Evolutionary conservation across 1,140 invertebrate genomes (phyloP).

Genomic region (Aphelinus certus): DNA sequence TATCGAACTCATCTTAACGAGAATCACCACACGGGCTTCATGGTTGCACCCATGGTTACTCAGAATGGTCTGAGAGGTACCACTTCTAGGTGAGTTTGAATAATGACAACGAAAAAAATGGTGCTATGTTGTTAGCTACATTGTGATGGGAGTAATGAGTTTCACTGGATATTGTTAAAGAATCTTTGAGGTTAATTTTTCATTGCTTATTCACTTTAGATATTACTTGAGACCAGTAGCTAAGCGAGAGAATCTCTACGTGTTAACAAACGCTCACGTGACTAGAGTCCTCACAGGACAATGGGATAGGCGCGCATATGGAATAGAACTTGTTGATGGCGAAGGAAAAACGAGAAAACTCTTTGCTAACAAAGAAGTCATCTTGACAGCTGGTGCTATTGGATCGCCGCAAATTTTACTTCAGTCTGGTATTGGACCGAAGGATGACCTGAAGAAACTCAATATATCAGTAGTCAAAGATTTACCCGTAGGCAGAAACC

Average conservation of each 20-base stretch:
- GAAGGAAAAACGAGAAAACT: slow-evolving; percentile 48
- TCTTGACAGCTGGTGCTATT: slow-evolving; percentile 74
- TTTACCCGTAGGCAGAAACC: slow-evolving; percentile 69
- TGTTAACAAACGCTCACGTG: slow-evolving; percentile 64
- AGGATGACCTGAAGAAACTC: slow-evolving; percentile 65
- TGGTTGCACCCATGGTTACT: slow-evolving; percentile 67
- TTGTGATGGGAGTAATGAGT: too few relatives aligned
- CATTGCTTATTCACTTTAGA: slow-evolving; percentile 13
- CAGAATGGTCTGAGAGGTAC: slow-evolving; percentile 71
- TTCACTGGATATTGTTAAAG: too few relatives aligned
- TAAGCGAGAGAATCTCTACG: slow-evolving; percentile 58
- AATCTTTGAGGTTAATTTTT: too few relatives aligned
- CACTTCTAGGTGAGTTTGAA: slow-evolving; percentile 52
- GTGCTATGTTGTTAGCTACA: too few relatives aligned
- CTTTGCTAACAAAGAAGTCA: slow-evolving; percentile 69
- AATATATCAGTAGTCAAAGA: slow-evolving; percentile 64
- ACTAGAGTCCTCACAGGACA: slow-evolving; percentile 63
- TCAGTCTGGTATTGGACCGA: slow-evolving; percentile 76
- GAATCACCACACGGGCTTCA: slow-evolving; percentile 69
- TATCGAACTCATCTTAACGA: slow-evolving; percentile 76
- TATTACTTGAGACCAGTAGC: slow-evolving; percentile 64
- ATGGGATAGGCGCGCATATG: slow-evolving; percentile 66
- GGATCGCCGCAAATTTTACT: slow-evolving; percentile 77
- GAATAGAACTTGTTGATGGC: slow-evolving; percentile 70
- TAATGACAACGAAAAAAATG: too few relatives aligned